Conservation (phyloP, 2,797 vertebrate species). For the Botia almorhae region DNA sequence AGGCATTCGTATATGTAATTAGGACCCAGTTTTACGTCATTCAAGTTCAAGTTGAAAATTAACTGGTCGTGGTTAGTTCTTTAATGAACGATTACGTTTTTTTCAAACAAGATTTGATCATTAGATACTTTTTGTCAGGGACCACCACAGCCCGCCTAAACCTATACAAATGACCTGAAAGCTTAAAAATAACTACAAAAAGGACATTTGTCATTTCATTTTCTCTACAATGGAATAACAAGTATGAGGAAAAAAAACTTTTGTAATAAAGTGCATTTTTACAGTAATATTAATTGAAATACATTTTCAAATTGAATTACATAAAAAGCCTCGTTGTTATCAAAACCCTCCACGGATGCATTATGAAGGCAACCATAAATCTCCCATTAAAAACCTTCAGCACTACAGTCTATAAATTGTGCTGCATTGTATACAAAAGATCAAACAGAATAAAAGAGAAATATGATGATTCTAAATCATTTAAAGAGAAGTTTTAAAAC, state of each 20-base stretch:
- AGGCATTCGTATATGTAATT: conserved; percentile 91
- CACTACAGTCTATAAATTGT: conserved; percentile 7
- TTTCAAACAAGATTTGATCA: conserved; percentile 77
- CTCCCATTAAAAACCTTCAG: conserved; percentile 3
- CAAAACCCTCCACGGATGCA: conserved; percentile 63
- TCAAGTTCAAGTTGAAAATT: conserved; percentile 65
- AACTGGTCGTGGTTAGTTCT: conserved; percentile 64
- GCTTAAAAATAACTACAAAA: conserved; percentile 58
- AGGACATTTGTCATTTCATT: conserved; percentile 56
- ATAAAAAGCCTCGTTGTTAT: conserved; percentile 52
- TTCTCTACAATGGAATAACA: conserved; percentile 58
- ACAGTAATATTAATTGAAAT: conserved; percentile 79
- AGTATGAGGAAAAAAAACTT: conserved; percentile 52
- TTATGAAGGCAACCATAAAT: conserved; percentile 41
- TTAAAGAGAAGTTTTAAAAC: not conserved
- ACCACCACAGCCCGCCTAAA: conserved; percentile 69
- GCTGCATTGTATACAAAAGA: conserved; percentile 38
- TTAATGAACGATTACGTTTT: conserved; percentile 76
- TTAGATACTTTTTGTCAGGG: conserved; percentile 66
- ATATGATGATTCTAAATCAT: not conserved
- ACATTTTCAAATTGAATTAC: conserved; percentile 57
- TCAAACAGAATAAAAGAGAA: not conserved
- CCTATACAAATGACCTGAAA: conserved; percentile 72
- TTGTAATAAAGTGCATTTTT: conserved; percentile 85
- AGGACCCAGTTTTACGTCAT: conserved; percentile 65